Evolutionary conservation across 2,113 vertebrate genomes (phyloP).

Genomic region (Microcebus jonahi): DNA sequence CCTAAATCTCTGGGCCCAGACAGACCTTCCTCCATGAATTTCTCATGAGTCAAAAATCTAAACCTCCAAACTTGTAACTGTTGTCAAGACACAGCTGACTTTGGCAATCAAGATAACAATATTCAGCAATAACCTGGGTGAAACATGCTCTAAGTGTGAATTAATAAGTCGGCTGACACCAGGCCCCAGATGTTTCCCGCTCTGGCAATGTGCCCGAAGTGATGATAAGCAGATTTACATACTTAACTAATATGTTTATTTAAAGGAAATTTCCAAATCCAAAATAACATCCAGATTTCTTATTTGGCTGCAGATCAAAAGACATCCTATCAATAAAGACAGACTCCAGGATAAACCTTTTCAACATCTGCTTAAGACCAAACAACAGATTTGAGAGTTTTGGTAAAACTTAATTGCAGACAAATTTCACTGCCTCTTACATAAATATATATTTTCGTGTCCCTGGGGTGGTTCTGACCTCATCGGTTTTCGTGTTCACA

Average conservation of each 20-base stretch:
- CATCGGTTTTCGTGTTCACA: slow-evolving; percentile 76
- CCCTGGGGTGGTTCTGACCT: slow-evolving; percentile 79
- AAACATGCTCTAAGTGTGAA: slow-evolving; percentile 83
- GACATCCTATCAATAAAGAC: slow-evolving; percentile 81
- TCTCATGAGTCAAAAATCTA: slow-evolving; percentile 73
- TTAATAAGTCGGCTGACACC: slow-evolving; percentile 85
- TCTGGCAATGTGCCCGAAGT: slow-evolving; percentile 83
- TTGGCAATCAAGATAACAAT: slow-evolving; percentile 83
- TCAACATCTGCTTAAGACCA: slow-evolving; percentile 86
- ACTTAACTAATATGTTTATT: slow-evolving; percentile 89
- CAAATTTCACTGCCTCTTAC: slow-evolving; percentile 80
- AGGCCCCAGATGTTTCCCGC: slow-evolving; percentile 86
- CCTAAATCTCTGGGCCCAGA: slow-evolving; percentile 37
- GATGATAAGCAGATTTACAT: slow-evolving; percentile 89
- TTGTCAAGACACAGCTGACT: slow-evolving; percentile 85
- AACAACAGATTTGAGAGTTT: slow-evolving; percentile 84
- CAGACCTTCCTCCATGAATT: slow-evolving; percentile 4
- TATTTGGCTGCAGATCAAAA: slow-evolving; percentile 86
- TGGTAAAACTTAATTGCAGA: slow-evolving; percentile 84
- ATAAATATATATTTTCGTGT: slow-evolving; percentile 80
- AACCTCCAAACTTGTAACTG: slow-evolving; percentile 79
- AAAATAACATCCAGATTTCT: slow-evolving; percentile 88
- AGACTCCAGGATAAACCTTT: slow-evolving; percentile 84
- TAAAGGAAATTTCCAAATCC: slow-evolving; percentile 88
- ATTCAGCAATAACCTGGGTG: slow-evolving; percentile 80